Conservation (phyloP, 2,888 invertebrate genomes). For the Metellina segmentata region DNA sequence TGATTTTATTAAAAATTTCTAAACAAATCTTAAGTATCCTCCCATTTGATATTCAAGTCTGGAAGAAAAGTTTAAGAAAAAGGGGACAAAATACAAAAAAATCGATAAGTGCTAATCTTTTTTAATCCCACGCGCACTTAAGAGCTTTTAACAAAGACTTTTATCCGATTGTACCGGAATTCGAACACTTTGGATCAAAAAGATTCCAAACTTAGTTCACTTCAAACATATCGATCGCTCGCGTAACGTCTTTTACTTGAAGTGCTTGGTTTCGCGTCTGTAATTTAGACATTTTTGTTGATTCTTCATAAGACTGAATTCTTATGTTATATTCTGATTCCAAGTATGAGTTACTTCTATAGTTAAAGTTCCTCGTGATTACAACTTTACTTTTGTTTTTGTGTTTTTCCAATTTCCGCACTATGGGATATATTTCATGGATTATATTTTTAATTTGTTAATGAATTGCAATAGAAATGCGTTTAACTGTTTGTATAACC, state of each 20-base stretch:
- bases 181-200: background rate
- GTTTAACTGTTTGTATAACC: too few species aligned
- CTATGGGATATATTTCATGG: too few species aligned
- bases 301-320: background rate
- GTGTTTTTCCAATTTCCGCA: too few species aligned
- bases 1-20: background rate
- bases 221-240: background rate
- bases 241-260: background rate
- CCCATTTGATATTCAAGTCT: background rate
- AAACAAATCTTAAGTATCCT: background rate
- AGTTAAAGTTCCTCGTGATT: too few species aligned
- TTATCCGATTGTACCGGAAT: constrained; percentile 15
- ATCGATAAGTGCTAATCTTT: constrained; percentile 45
- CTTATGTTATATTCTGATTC: too few species aligned
- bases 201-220: background rate
- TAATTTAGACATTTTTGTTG: background rate
- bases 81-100: constrained; percentile 2
- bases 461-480: too few species aligned
- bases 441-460: too few species aligned
- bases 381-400: too few species aligned
- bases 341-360: too few species aligned
- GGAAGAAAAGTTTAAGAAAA: background rate
- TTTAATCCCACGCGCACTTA: constrained; percentile 20
- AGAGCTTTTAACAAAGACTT: constrained; percentile 37
- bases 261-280: too few species aligned